These are phyloP conservation scores for Drosophila lini DNA, from an alignment of 1,140 invertebrate species.

Conservation along the genomic window DNA sequence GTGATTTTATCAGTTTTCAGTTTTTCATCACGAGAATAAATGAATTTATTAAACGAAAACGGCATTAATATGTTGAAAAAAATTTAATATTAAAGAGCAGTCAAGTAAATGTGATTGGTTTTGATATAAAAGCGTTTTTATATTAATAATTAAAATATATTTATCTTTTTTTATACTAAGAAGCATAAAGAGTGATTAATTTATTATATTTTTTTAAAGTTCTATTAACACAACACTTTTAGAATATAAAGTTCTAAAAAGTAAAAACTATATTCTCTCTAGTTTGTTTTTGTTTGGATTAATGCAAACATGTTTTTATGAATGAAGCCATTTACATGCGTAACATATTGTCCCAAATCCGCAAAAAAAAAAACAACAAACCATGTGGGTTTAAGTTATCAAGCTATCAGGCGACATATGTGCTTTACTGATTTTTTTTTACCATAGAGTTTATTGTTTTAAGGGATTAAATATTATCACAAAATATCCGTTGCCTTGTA, in stretches of 20 bases:
- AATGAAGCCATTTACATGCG: background rate
- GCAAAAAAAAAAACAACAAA: background rate
- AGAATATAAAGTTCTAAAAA: too few relatives aligned
- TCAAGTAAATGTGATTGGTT: background rate
- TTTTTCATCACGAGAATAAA: conserved; percentile 8
- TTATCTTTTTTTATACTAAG: too few relatives aligned
- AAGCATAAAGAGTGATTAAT: too few relatives aligned
- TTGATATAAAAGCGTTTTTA: background rate
- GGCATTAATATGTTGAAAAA: background rate
- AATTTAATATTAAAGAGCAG: conserved; percentile 1
- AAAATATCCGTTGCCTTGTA: too few relatives aligned
- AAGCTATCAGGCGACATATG: background rate
- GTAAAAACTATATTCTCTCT: background rate
- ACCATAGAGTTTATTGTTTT: background rate
- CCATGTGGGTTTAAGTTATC: background rate
- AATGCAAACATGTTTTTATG: background rate
- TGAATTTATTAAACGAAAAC: conserved; percentile 17
- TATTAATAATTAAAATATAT: too few relatives aligned
- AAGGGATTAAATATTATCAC: background rate
- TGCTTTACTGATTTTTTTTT: background rate
- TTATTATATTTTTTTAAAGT: too few relatives aligned
- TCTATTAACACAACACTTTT: too few relatives aligned
- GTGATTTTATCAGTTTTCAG: background rate
- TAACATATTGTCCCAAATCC: conserved; percentile 1
- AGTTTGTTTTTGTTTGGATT: background rate